Evolutionary conservation across 2,797 vertebrate species (phyloP), one percentile per base, ranked within the genome.

Genomic region (Austrolebias charrua): DNA sequence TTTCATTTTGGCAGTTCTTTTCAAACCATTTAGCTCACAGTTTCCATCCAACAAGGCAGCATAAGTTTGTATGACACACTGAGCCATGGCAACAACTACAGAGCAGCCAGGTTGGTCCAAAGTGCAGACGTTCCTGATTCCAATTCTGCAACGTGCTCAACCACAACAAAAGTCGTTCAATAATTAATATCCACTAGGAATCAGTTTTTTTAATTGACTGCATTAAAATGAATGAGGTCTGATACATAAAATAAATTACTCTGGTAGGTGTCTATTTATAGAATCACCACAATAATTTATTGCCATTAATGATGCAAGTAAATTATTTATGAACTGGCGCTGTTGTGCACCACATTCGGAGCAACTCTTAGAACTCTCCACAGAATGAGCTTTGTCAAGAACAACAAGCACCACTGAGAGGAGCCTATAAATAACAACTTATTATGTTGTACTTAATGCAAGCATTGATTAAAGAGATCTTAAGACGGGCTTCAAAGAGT

Each of bases 401-500:
- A 44, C 47, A 58, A 52, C 19, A 31, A 63, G 48, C 38, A 50
- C 16, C n/a, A 20, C 0, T 66, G 67, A 55, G 64, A 48, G 53
- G 24, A 59, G 51, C 55, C 73, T 49, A 69, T 52, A 51, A n/a
- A 53, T 56, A 47, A 65, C 38, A 19, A 28, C 35, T 20, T 9
- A 6, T 61, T 64, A 11, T 57, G 19, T 51, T 65, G 14, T 33
- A 51, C 42, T 69, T 63, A 52, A 65, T 43, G 28, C 28, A 33
- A 60, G 24, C 54, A 13, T 69, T 63, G 63, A 33, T 72, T 69
- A 63, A 46, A n/a, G 9, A 31, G 46, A 75, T 81, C 60, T 72
- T 48, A 72, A 69, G 35, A 54, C 44, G 6, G 1, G n/a, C 48
- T 56, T 86, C 66, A 73, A 59, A 69, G 46, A 70, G 16, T 79